Base-by-base conservation (phyloP, 2,113 vertebrate species). In the Monarcha castaneiventris region DNA sequence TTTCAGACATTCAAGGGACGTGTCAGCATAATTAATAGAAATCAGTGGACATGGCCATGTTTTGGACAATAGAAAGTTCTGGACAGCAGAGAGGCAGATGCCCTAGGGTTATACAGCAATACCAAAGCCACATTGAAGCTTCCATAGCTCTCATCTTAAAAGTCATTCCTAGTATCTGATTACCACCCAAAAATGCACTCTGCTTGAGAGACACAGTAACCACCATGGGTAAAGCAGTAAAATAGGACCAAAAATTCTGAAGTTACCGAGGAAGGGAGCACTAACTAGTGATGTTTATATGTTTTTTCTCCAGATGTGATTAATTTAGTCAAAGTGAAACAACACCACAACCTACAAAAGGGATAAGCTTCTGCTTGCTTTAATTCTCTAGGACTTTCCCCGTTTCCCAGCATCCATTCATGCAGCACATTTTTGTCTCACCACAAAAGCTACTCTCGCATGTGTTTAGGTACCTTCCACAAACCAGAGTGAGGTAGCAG, bases 21-120 rank as follows among this genome's bases (percentile, higher is more conserved):
- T 77, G 46, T 85, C 87, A 83, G 25, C 30, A 30, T 74, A 95
- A 87, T 85, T 91, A 96, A 77, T 77, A 94, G 71, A 63, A 82
- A 75, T 61, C 3, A 3, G 29, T 10, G 14, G 49, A 69, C 16
- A 26, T 15, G 29, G 20, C 11, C 5, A 2, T 62, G 35, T 68
- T 94, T 83, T 87, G 46, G 48, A 39, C 51, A 85, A 80, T 22
- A 81, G 68, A 73, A 87, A 75, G 22, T 68, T 84, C 75, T 1
- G 4, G 59, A 64, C 39, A 86, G 17, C 33, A 66, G 59, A 74
- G 44, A 15, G 75, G 30, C 17, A 62, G 72, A 56, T 80, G 85
- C 78, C 33, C 52, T 25, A 75, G 73, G 22, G 71, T 84, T 93
- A 81, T 74, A 72, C 25, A 63, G 13, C 27, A 94, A 63, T 67